phyloP scores from a whole-genome alignment of 2,797 vertebrate genomes.

The Aldrovandia affinis region DNA sequence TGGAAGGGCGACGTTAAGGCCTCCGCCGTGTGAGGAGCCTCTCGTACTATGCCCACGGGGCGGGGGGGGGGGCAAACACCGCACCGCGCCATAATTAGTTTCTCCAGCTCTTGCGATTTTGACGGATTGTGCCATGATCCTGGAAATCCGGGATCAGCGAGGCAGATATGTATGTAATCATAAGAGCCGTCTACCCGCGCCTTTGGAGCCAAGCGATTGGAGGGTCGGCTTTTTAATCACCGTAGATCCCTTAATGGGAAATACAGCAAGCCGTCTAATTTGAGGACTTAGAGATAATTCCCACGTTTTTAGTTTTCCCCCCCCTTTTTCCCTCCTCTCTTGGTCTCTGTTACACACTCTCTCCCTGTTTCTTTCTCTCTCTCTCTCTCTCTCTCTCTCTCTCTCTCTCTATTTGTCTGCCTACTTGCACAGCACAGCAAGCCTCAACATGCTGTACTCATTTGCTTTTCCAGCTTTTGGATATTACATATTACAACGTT shows the following conservation, averaged over 20 bases:
- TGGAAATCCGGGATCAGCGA: slow-evolving; percentile 74
- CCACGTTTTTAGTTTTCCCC: slow-evolving; percentile 32
- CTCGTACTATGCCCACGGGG: not conserved
- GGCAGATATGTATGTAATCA: slow-evolving; percentile 74
- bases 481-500: not conserved
- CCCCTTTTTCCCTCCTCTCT: slow-evolving; percentile 57
- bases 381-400: slow-evolving; percentile 16
- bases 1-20: not conserved
- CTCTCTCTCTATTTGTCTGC: not conserved
- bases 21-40: not conserved
- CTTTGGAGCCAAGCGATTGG: slow-evolving; percentile 47
- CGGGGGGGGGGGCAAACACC: not conserved
- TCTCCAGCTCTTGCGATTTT: slow-evolving; percentile 37
- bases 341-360: too few relatives aligned
- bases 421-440: not conserved
- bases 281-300: slow-evolving; percentile 63
- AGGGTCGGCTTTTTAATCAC: slow-evolving; percentile 58
- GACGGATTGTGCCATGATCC: slow-evolving; percentile 60
- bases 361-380: not conserved
- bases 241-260: slow-evolving; percentile 71
- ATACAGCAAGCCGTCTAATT: slow-evolving; percentile 70
- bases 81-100: slow-evolving; percentile 52
- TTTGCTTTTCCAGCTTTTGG: not conserved
- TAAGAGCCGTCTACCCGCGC: slow-evolving; percentile 46
- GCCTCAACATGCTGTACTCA: not conserved